These are phyloP conservation scores for Camponotus pennsylvanicus DNA, from an alignment of 1,140 invertebrate species.

Conservation along the genomic window DNA sequence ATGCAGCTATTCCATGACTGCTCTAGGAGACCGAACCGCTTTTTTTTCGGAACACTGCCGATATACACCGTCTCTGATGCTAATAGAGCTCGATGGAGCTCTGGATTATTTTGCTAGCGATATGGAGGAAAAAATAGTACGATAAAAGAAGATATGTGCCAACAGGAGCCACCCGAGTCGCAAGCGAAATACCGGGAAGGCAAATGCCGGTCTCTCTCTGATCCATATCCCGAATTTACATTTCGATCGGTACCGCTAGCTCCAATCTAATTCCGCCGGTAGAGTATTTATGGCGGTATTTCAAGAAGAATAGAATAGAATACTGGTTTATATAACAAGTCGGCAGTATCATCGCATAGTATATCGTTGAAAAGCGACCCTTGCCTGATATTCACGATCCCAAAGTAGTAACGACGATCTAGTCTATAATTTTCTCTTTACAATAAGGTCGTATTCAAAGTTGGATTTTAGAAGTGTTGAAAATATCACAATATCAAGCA, in stretches of 20 bases:
- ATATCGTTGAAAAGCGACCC: slow-evolving; percentile 10
- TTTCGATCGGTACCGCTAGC: slow-evolving; percentile 26
- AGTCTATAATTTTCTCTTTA: slow-evolving; percentile 40
- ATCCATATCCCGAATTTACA: slow-evolving; percentile 71
- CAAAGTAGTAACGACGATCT: slow-evolving; percentile 4
- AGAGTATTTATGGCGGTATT: slow-evolving; percentile 42
- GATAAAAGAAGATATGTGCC: slow-evolving; percentile 64
- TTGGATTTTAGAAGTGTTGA: neutral
- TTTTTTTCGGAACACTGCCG: slow-evolving; percentile 60
- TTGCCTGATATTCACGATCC: slow-evolving; percentile 23
- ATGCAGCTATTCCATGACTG: slow-evolving; percentile 78
- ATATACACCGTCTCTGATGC: slow-evolving; percentile 75
- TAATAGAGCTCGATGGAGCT: slow-evolving; percentile 80
- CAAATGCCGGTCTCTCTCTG: slow-evolving; percentile 62
- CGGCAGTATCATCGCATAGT: neutral
- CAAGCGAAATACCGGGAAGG: slow-evolving; percentile 74
- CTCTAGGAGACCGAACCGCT: slow-evolving; percentile 58
- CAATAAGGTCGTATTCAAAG: slow-evolving; percentile 1
- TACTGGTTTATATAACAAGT: slow-evolving; percentile 43
- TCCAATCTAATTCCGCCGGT: slow-evolving; percentile 39
- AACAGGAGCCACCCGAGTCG: slow-evolving; percentile 69
- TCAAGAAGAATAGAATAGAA: slow-evolving; percentile 14
- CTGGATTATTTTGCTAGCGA: slow-evolving; percentile 74
- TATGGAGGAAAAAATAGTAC: slow-evolving; percentile 48
- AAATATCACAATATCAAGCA: slow-evolving; percentile 7